Percentiles rank a stretch among this genome's conserved stretches.
These are phyloP conservation scores for Calameuta pallipes DNA, from an alignment of 2,888 invertebrate genomes.

Conservation along the genomic window DNA sequence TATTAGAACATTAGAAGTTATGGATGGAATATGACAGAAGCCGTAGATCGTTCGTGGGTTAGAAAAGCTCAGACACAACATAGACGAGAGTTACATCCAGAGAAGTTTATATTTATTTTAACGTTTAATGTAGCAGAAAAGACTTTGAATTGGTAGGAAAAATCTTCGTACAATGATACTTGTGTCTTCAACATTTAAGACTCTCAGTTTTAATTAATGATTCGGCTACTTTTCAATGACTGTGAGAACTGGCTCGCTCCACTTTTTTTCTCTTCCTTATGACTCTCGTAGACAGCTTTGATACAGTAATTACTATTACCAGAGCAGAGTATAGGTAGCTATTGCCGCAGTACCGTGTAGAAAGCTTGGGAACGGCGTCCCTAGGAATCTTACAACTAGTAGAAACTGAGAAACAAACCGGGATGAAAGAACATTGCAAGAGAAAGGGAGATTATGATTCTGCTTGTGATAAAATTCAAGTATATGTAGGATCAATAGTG, in stretches of 20 bases:
- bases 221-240: not conserved
- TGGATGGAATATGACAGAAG: conserved; percentile 29
- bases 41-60: conserved; percentile 45
- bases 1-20: not conserved
- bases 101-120: conserved; percentile 13
- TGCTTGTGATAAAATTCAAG: not conserved
- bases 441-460: not conserved
- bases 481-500: too few species aligned
- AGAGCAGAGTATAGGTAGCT: not conserved
- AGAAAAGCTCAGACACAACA: conserved; percentile 42
- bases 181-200: not conserved
- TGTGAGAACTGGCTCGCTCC: not conserved
- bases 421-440: not conserved
- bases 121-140: not conserved
- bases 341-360: conserved; percentile 25
- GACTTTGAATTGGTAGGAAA: not conserved
- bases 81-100: conserved; percentile 31
- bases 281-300: not conserved
- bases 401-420: not conserved
- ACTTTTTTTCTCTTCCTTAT: not conserved
- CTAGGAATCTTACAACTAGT: conserved; percentile 15
- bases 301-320: not conserved
- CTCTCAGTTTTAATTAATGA: not conserved
- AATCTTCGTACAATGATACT: not conserved
- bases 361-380: conserved; percentile 48